These are phyloP conservation scores for Drosophila grimshawi DNA, from an alignment of 1,140 invertebrate genomes.

Conservation along the genomic window DNA sequence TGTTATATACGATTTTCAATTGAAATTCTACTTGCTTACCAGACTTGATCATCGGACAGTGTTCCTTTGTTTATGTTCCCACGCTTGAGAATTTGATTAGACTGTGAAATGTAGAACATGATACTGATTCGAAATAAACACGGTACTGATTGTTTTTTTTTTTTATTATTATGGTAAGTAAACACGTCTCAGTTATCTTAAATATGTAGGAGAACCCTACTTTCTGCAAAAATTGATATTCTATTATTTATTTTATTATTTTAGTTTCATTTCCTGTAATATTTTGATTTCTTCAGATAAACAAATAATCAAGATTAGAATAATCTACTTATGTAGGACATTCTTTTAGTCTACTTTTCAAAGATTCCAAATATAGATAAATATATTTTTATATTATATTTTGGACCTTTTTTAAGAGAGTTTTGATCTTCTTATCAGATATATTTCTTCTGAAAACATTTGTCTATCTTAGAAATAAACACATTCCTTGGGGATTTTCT, in stretches of 20 bases:
- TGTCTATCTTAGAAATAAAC: conserved; percentile 29
- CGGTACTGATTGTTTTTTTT: background rate
- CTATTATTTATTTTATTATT: too few species aligned
- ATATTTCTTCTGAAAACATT: conserved; percentile 19
- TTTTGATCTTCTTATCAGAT: conserved; percentile 23
- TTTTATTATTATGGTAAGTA: background rate
- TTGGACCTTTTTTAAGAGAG: background rate
- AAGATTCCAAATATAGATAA: too few species aligned
- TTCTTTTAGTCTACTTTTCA: too few species aligned
- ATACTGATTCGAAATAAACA: conserved; percentile 37
- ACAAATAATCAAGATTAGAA: too few species aligned
- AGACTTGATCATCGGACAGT: conserved; percentile 26
- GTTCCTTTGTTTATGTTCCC: conserved; percentile 74
- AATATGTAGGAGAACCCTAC: too few species aligned
- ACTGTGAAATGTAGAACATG: conserved; percentile 35
- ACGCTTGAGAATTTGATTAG: conserved; percentile 58
- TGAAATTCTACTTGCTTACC: conserved; percentile 53
- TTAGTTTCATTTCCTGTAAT: too few species aligned
- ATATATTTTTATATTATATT: background rate
- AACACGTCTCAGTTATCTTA: too few species aligned
- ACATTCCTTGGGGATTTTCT: conserved; percentile 51
- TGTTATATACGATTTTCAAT: conserved; percentile 28
- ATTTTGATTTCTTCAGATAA: background rate
- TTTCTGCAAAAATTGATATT: too few species aligned
- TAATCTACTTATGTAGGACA: too few species aligned